These are phyloP conservation scores for Xanthia icteritia DNA, from an alignment of 2,888 invertebrate species.

Conservation along the genomic window DNA sequence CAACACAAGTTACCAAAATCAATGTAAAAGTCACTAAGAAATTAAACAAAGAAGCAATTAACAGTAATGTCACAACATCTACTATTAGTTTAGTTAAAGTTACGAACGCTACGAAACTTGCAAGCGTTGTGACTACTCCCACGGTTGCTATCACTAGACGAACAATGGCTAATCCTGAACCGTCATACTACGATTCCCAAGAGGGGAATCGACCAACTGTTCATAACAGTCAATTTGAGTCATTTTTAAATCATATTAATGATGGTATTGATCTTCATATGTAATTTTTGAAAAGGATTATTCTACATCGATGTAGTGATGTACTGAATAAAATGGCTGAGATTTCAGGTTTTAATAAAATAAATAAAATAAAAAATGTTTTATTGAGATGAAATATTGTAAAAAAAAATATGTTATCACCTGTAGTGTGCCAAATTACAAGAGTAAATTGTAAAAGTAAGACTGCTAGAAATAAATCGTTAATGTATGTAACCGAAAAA, in stretches of 20 bases:
- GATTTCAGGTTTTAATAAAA: background rate
- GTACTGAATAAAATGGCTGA: background rate
- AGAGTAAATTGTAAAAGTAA: no score
- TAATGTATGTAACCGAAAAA: no score
- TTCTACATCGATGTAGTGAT: background rate
- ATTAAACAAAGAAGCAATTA: background rate
- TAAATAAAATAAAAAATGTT: no score
- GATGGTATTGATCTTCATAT: slow-evolving; percentile 2
- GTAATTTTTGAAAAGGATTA: background rate
- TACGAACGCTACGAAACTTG: background rate
- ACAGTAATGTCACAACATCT: background rate
- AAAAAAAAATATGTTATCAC: background rate
- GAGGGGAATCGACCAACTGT: background rate
- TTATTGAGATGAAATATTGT: no score
- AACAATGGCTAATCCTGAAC: background rate
- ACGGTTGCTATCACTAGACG: background rate
- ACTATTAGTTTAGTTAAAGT: background rate
- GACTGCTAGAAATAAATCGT: no score
- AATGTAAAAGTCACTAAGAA: background rate
- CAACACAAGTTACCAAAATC: background rate
- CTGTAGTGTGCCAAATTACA: background rate
- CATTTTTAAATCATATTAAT: background rate
- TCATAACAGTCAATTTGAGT: background rate
- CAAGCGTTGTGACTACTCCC: background rate
- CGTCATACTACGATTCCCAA: background rate